Percentiles rank a stretch among this genome's conserved stretches.
phyloP scores from a whole-genome alignment of 2,888 invertebrate species.

The Cephus nigrinus region DNA sequence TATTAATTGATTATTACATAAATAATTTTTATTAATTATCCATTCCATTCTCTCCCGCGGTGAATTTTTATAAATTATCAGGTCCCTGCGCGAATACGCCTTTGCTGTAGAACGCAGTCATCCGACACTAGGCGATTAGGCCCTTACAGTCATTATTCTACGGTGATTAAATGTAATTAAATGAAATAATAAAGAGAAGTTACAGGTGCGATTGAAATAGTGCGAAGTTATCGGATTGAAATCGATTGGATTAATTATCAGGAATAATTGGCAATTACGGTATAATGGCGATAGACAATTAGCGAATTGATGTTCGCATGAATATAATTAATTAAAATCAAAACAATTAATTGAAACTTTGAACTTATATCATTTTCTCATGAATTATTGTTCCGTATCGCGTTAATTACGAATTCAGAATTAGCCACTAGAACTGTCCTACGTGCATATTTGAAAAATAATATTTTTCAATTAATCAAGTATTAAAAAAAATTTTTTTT shows the following conservation, averaged over 20 bases:
- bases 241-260: neutral
- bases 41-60: neutral
- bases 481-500: no score
- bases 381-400: neutral
- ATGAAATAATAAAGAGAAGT: slow-evolving; percentile 30
- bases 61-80: neutral
- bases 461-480: neutral
- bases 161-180: slow-evolving; percentile 35
- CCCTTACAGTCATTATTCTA: slow-evolving; percentile 20
- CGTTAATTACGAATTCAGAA: neutral
- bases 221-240: neutral
- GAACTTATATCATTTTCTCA: neutral
- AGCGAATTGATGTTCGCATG: neutral
- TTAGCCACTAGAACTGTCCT: neutral
- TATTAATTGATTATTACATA: neutral
- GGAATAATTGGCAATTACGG: neutral
- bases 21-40: neutral
- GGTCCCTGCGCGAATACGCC: slow-evolving; percentile 28
- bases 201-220: slow-evolving; percentile 9
- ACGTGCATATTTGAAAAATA: neutral
- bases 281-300: neutral
- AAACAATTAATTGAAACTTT: neutral
- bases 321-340: neutral
- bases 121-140: slow-evolving; percentile 26
- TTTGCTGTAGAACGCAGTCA: slow-evolving; percentile 21